Evolutionary conservation across 2,888 invertebrate genomes (phyloP).

Genomic region (Drosophila leonis): DNA sequence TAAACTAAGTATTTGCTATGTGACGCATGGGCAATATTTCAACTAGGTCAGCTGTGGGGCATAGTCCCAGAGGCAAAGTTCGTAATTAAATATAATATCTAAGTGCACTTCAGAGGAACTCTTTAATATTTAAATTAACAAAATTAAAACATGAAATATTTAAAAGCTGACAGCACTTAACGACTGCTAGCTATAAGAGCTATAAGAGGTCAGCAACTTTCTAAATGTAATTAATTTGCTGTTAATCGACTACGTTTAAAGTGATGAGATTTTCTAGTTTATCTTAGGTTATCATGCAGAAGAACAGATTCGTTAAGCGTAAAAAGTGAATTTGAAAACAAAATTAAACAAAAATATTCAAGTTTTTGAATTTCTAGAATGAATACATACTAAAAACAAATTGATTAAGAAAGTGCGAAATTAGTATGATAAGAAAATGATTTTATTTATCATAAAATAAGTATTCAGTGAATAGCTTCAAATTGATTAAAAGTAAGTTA

Average conservation of each 20-base stretch:
- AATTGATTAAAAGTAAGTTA: neutral
- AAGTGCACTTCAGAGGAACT: neutral
- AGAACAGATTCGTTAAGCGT: neutral
- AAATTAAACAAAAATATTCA: neutral
- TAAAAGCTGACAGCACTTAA: slow-evolving; percentile 1
- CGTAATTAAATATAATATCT: neutral
- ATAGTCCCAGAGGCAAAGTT: neutral
- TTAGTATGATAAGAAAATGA: neutral
- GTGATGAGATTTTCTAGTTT: neutral
- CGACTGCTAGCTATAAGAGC: neutral
- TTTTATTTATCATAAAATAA: neutral
- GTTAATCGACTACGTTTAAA: neutral
- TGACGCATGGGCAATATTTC: slow-evolving; percentile 1
- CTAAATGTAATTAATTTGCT: neutral
- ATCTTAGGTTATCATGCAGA: neutral
- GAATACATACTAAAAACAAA: too few relatives aligned
- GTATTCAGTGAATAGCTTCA: neutral
- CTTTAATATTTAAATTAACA: neutral
- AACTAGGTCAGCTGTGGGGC: neutral
- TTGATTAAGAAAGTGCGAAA: too few relatives aligned
- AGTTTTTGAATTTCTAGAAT: neutral
- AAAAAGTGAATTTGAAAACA: neutral
- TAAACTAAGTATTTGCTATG: neutral
- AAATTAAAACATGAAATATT: neutral
- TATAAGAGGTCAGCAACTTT: neutral